Evolutionary conservation across 2,888 invertebrate genomes (phyloP).

Genomic region (Meloe dianella): DNA sequence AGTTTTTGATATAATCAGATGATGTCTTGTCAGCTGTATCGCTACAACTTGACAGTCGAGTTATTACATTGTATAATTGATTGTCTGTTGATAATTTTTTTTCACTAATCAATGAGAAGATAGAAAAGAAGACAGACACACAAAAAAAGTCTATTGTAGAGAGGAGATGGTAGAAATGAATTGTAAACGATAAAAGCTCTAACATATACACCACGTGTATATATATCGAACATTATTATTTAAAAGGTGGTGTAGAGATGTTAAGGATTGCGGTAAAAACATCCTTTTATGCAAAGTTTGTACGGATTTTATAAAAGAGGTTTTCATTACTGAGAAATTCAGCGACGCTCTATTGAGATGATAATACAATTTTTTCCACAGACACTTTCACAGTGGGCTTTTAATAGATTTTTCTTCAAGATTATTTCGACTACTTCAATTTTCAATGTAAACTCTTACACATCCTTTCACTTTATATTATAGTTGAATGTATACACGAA

Average conservation of each 20-base stretch:
- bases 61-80: slow-evolving; percentile 15
- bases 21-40: not conserved
- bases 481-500: no score
- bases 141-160: not conserved
- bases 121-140: not conserved
- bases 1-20: slow-evolving; percentile 15
- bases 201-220: not conserved
- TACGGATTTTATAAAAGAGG: not conserved
- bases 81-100: not conserved
- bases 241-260: not conserved
- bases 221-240: not conserved
- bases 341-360: not conserved
- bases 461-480: not conserved
- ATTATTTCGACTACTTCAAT: slow-evolving; percentile 1
- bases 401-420: not conserved
- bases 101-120: not conserved
- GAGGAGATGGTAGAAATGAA: not conserved
- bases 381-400: not conserved
- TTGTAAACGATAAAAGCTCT: not conserved
- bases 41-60: not conserved
- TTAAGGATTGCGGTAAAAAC: not conserved
- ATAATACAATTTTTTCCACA: not conserved
- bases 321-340: not conserved
- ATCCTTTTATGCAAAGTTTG: not conserved
- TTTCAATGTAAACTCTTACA: not conserved